Conservation (phyloP, 2,797 vertebrate species). For the Paedocypris micromegethes region DNA sequence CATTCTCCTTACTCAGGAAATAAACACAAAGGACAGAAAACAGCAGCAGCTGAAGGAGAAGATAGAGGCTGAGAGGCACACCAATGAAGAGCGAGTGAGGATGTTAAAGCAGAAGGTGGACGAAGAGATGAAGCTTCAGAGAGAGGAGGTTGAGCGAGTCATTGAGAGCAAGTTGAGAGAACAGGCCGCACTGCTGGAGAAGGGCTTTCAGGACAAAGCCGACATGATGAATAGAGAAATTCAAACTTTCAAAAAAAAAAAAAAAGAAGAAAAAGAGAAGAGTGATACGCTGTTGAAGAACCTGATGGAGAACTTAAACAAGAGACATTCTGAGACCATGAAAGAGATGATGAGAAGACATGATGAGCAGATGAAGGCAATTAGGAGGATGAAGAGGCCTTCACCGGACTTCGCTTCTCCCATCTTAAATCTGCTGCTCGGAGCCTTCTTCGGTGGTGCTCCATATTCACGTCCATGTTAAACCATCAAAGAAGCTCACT, state of each 20-base stretch:
- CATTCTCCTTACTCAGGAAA: slow-evolving; percentile 38
- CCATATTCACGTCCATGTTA: no score
- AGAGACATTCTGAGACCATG: neutral
- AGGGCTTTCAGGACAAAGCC: slow-evolving; percentile 38
- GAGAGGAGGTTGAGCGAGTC: slow-evolving; percentile 6
- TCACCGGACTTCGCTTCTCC: no score
- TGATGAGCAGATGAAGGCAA: neutral
- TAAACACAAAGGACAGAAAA: slow-evolving; percentile 35
- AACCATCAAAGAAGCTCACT: no score
- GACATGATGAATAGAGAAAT: slow-evolving; percentile 41
- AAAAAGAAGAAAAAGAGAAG: neutral
- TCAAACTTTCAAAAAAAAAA: slow-evolving; percentile 28
- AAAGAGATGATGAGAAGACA: neutral
- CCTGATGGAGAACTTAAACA: neutral
- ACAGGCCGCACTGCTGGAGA: slow-evolving; percentile 42
- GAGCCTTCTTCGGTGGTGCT: no score
- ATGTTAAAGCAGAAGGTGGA: slow-evolving; percentile 36
- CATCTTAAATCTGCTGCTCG: no score
- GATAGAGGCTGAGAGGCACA: slow-evolving; percentile 29
- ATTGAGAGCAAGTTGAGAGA: slow-evolving; percentile 46
- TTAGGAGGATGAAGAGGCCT: neutral
- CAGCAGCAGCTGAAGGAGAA: slow-evolving; percentile 17
- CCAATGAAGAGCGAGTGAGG: slow-evolving; percentile 27
- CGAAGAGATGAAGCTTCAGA: slow-evolving; percentile 22
- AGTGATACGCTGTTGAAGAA: neutral